phyloP scores from a whole-genome alignment of 2,888 invertebrate genomes.

The Eupithecia pulchellata region DNA sequence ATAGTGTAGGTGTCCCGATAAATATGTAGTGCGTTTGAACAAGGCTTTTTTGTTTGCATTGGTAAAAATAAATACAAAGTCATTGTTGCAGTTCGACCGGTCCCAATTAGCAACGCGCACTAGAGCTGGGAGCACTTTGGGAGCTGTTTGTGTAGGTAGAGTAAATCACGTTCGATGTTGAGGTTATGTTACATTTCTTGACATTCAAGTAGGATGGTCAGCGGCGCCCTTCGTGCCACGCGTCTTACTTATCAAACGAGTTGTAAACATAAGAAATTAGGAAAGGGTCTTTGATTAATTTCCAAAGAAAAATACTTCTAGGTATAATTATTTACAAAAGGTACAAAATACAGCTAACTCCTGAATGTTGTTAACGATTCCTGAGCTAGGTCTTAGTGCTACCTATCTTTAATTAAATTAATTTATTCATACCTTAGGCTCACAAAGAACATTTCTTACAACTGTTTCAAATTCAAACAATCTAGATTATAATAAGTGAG shows the following conservation, averaged over 20 bases:
- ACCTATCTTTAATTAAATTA: neutral
- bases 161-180: conserved; percentile 28
- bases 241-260: conserved; percentile 27
- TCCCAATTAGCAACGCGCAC: neutral
- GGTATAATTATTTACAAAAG: neutral
- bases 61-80: neutral
- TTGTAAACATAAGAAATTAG: neutral
- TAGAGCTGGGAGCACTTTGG: neutral
- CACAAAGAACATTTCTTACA: neutral
- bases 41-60: neutral
- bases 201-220: conserved; percentile 26
- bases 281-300: neutral
- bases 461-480: neutral
- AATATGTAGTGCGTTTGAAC: neutral
- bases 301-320: neutral
- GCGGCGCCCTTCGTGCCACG: neutral
- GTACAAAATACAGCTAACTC: neutral
- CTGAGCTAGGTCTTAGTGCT: neutral
- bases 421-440: neutral
- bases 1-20: neutral
- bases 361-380: neutral
- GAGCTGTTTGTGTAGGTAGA: neutral
- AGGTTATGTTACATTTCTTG: conserved; percentile 28
- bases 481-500: neutral
- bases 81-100: neutral